A percentile compares a stretch with the other conserved stretches of the same genome.
phyloP scores from a whole-genome alignment of 2,797 vertebrate species.

The Labroides dimidiatus region DNA sequence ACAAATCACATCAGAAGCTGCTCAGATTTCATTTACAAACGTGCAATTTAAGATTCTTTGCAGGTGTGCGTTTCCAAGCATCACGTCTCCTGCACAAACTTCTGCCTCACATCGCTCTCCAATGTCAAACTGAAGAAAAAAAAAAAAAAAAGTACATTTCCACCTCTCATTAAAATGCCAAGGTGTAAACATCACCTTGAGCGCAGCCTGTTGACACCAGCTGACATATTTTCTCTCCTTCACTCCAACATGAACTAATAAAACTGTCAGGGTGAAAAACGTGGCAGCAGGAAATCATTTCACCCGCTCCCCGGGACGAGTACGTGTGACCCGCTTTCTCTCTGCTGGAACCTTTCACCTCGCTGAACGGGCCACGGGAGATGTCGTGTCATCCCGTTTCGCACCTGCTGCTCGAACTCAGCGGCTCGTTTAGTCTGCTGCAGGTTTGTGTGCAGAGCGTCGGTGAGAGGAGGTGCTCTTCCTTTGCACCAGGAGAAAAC shows the following conservation, averaged over 20 bases:
- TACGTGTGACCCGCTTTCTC: not conserved
- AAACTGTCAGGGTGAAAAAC: slow-evolving; percentile 43
- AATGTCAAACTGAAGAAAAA: too few species aligned
- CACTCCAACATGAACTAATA: slow-evolving; percentile 33
- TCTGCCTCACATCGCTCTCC: too few species aligned
- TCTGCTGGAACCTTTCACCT: slow-evolving; percentile 18
- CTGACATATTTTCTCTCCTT: slow-evolving; percentile 10
- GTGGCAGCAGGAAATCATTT: not conserved
- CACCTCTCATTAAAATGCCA: slow-evolving; percentile 11
- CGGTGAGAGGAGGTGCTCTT: too few species aligned
- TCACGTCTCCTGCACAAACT: too few species aligned
- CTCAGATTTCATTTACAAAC: too few species aligned
- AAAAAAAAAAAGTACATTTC: too few species aligned
- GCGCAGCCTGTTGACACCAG: slow-evolving; percentile 22
- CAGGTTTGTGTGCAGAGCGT: not conserved
- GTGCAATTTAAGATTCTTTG: too few species aligned
- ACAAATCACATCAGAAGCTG: too few species aligned
- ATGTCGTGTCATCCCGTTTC: not conserved
- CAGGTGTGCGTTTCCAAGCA: too few species aligned
- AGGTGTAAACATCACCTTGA: slow-evolving; percentile 34
- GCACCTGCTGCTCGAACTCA: not conserved
- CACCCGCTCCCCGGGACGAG: not conserved
- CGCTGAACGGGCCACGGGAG: not conserved
- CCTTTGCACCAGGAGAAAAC: too few species aligned
- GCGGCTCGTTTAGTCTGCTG: not conserved